Percentiles rank a stretch among this genome's conserved stretches.
These are phyloP conservation scores for Euplagia quadripunctaria DNA, from an alignment of 2,888 invertebrate genomes.

Conservation along the genomic window DNA sequence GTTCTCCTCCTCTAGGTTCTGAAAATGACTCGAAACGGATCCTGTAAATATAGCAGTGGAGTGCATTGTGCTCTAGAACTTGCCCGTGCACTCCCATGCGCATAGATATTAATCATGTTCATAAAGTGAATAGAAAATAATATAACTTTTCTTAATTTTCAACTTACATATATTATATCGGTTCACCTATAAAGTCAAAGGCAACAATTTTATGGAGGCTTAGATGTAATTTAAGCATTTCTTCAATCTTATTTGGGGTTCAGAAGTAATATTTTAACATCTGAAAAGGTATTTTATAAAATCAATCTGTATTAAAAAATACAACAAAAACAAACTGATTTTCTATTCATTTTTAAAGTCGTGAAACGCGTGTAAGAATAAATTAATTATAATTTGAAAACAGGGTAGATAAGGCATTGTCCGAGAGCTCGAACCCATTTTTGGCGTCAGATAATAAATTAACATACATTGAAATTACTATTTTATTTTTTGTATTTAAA, in stretches of 20 bases:
- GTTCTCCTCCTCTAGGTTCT: background rate
- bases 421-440: background rate
- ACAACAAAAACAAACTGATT: background rate
- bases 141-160: too few species aligned
- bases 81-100: background rate
- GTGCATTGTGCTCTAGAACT: background rate
- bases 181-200: too few species aligned
- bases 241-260: too few species aligned
- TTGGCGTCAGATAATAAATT: slow-evolving; percentile 10
- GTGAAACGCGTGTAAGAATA: slow-evolving; percentile 44
- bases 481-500: too few species aligned
- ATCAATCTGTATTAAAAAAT: too few species aligned
- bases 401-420: slow-evolving; percentile 12
- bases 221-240: too few species aligned
- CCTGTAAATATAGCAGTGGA: background rate
- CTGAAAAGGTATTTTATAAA: too few species aligned
- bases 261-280: too few species aligned
- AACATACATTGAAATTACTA: background rate
- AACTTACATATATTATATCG: too few species aligned
- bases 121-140: too few species aligned
- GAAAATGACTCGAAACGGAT: background rate
- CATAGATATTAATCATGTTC: too few species aligned
- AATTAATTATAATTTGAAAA: slow-evolving; percentile 47
- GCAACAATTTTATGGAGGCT: too few species aligned
- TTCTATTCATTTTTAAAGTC: slow-evolving; percentile 14